A percentile compares a stretch with the other conserved stretches of the same genome.
Conservation (phyloP, 2,113 vertebrate species). For the Bombycilla garrulus region DNA sequence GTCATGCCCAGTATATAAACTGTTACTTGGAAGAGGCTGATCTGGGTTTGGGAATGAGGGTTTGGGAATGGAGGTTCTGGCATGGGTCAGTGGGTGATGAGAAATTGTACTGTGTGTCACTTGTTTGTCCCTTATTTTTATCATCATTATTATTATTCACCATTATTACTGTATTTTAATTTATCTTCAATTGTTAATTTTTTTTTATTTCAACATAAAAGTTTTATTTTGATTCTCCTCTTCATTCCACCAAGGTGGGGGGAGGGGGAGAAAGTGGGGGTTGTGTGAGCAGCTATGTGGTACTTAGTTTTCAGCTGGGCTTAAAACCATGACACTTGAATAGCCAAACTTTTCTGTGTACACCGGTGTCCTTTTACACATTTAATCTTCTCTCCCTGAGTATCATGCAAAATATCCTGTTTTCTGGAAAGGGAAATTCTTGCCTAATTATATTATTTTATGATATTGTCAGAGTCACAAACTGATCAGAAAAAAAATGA, state of each 20-base stretch:
- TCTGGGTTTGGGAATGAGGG: background rate
- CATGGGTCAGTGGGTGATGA: background rate
- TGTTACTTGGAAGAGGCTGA: background rate
- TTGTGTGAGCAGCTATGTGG: background rate
- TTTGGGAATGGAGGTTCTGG: background rate
- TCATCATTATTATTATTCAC: background rate
- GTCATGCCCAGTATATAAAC: background rate
- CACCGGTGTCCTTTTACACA: background rate
- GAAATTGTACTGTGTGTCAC: background rate
- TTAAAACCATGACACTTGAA: background rate
- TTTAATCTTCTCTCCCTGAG: constrained; percentile 36
- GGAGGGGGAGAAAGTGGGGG: background rate
- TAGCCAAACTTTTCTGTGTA: background rate
- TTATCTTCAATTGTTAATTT: background rate
- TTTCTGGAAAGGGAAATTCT: constrained; percentile 45
- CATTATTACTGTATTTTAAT: background rate
- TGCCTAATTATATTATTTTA: constrained; percentile 16
- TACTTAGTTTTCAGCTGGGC: background rate
- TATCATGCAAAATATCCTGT: constrained; percentile 11
- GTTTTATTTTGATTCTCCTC: background rate
- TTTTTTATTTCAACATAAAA: background rate
- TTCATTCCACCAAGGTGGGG: background rate
- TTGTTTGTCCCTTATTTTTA: background rate
- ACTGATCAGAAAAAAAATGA: constrained; percentile 5
- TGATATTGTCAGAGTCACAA: background rate